Evolutionary conservation across 2,113 vertebrate species (phyloP).

Genomic region (Pelmatolapia mariae): DNA sequence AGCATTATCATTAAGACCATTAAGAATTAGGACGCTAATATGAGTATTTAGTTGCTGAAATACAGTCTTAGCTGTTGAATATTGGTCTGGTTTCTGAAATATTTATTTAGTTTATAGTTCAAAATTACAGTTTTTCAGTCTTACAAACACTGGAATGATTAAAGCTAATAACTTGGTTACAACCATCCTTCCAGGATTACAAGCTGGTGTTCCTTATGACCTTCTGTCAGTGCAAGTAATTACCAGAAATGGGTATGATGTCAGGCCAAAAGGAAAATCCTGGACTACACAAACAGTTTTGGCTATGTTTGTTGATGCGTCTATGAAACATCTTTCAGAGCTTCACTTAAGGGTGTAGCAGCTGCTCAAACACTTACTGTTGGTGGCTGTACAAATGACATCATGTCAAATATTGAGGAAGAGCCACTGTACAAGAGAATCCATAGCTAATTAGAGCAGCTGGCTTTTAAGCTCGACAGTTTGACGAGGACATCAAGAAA

Average conservation of each 20-base stretch:
- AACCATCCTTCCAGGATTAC: background rate
- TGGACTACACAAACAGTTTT: conserved; percentile 8
- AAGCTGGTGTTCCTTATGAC: background rate
- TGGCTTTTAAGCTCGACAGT: conserved; percentile 65
- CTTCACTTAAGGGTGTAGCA: conserved; percentile 31
- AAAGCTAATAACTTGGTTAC: background rate
- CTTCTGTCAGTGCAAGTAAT: background rate
- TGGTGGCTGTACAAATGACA: conserved; percentile 54
- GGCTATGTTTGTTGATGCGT: background rate
- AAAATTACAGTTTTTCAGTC: background rate
- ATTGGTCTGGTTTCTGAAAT: background rate
- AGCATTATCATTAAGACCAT: background rate
- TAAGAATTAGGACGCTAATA: background rate
- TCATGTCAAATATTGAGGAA: conserved; percentile 55
- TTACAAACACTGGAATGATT: background rate
- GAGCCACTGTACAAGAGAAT: conserved; percentile 52
- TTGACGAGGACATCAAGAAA: conserved; percentile 66
- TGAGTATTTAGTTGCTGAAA: background rate
- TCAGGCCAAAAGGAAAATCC: background rate
- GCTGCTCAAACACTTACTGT: conserved; percentile 55
- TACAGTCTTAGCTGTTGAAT: background rate
- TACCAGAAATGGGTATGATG: background rate
- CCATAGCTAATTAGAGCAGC: conserved; percentile 76
- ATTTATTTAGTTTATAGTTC: background rate
- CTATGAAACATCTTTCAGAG: background rate